Conservation (phyloP, 2,888 invertebrate genomes). For the Cerastis leucographa region DNA sequence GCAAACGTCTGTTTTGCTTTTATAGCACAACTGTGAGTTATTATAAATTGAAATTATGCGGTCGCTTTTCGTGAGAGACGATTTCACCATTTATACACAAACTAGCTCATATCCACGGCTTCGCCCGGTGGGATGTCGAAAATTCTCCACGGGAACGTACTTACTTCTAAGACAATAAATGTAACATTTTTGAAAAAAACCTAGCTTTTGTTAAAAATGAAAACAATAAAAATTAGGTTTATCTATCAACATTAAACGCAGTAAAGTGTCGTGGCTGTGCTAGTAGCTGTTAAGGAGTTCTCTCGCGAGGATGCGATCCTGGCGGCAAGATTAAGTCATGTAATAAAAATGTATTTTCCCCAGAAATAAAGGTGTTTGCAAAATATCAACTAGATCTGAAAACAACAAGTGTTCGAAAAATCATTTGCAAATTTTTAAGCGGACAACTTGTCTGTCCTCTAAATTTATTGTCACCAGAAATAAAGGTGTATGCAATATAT, state of each 20-base stretch:
- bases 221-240: too few species aligned
- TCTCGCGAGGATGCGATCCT: neutral
- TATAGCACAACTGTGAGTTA: slow-evolving; percentile 10
- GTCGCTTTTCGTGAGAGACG: slow-evolving; percentile 21
- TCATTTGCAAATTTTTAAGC: neutral
- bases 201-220: neutral
- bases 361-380: neutral
- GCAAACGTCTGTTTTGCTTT: slow-evolving; percentile 4
- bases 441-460: too few species aligned
- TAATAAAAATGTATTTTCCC: neutral
- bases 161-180: neutral
- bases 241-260: neutral
- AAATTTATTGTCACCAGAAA: too few species aligned
- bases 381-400: too few species aligned
- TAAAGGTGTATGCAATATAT: too few species aligned
- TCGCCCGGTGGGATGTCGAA: neutral
- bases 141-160: neutral
- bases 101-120: neutral
- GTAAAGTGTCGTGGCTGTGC: neutral
- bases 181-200: neutral
- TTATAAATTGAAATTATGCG: slow-evolving; percentile 15
- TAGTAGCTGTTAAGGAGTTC: neutral
- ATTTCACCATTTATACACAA: slow-evolving; percentile 15
- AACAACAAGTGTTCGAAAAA: too few species aligned
- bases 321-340: neutral